A percentile compares a stretch with the other conserved stretches of the same genome.
phyloP scores from a whole-genome alignment of 2,113 vertebrate species.

The Prolemur simus region DNA sequence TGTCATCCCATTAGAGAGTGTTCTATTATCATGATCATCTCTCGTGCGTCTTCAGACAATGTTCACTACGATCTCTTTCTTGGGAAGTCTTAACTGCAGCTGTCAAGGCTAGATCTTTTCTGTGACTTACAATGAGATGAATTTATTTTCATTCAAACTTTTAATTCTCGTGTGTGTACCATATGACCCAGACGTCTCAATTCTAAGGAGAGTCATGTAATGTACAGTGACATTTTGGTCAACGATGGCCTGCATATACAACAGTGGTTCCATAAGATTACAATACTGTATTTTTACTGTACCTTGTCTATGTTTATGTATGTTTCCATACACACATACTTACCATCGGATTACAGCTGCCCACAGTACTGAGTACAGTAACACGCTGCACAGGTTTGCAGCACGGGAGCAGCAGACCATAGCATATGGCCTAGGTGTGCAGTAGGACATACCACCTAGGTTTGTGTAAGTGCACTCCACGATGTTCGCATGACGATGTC shows the following conservation, averaged over 20 bases:
- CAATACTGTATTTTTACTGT: background rate
- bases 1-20: constrained; percentile 55
- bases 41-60: background rate
- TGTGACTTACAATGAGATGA: background rate
- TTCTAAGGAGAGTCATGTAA: background rate
- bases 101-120: background rate
- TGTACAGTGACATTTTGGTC: background rate
- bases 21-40: constrained; percentile 20
- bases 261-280: background rate
- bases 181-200: background rate
- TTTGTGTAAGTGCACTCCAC: background rate
- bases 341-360: background rate
- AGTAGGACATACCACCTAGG: background rate
- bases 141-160: background rate
- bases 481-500: background rate
- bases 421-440: background rate
- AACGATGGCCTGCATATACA: background rate
- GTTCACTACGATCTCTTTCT: background rate
- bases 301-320: background rate
- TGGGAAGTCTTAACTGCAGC: background rate
- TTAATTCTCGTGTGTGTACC: background rate
- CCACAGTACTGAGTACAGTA: background rate
- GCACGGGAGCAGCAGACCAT: background rate
- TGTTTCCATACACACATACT: background rate
- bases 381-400: background rate